Base-by-base conservation (phyloP, 2,113 vertebrate species). In the Pogonocichla stellata region DNA sequence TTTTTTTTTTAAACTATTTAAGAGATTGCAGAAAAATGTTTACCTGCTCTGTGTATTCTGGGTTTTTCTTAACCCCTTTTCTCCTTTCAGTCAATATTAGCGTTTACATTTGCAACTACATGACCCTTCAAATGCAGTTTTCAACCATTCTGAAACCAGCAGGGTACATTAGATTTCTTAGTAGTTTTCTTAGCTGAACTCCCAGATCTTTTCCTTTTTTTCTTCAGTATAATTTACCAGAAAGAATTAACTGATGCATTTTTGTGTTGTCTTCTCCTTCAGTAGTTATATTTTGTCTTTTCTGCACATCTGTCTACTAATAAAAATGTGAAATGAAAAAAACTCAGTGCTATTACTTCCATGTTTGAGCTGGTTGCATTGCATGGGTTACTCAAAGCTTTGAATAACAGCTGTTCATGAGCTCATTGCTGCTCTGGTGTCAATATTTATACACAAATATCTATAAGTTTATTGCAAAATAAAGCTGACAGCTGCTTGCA, bases 281-380 rank as follows among this genome's bases (percentile, higher is more conserved):
- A 97, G 97, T 98, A 98, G 93, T 97, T 98, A 97, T 97, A 97
- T 98, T 98, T 98, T 97, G 98, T 96, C 97, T 98, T 97, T 97
- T 98, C 97, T 98, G 97, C 98, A 97, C 97, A 98, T 96, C 97
- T 98, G 98, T 98, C 98, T 98, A 98, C 96, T 98, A 98, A 98
- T 98, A 98, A 98, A 96, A 98, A 98, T 98, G 97, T 98, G 97
- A 98, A 98, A 98, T 98, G 96, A 98, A 89, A 97, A 93, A 28
- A 80, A 53, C 90, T 71, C 83, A 14, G 87, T 90, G 71, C 92
- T 92, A 71, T 96, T 98, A 96, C 42, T 96, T 97, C 81, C 81
- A 88, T 86, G 43, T 73, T 92, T 17, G 66, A 90, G 66, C 38
- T 78, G 62, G 26, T 69, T 81, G 33, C 47, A 4, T 69, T 81